phyloP scores from a whole-genome alignment of 2,113 vertebrate species.

The Noturus placidus region DNA sequence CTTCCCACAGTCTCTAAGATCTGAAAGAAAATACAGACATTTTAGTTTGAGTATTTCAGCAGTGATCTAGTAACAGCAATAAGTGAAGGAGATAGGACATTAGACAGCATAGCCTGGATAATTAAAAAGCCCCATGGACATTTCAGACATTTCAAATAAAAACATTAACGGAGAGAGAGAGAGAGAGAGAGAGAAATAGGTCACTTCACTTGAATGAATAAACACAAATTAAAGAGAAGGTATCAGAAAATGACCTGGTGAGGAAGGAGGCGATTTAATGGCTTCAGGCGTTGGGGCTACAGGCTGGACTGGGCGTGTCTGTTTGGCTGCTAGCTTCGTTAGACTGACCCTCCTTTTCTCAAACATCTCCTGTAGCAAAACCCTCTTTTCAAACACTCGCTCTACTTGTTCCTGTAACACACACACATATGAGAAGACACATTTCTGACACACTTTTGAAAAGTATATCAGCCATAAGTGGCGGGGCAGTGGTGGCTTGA shows the following conservation, averaged over 20 bases:
- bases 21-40: constrained; percentile 52
- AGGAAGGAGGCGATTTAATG: constrained; percentile 84
- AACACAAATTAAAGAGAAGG: neutral
- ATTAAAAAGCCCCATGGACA: neutral
- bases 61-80: neutral
- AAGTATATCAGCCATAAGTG: neutral
- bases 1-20: constrained; percentile 66
- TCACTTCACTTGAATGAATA: no score
- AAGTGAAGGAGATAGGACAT: neutral
- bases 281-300: constrained; percentile 94
- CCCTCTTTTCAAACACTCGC: constrained; percentile 88
- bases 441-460: neutral
- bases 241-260: constrained; percentile 73
- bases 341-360: constrained; percentile 90
- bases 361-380: constrained; percentile 92
- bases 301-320: constrained; percentile 91
- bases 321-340: constrained; percentile 95
- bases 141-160: neutral
- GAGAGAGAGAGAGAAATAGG: neutral
- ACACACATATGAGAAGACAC: neutral
- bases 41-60: neutral
- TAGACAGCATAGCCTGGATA: neutral
- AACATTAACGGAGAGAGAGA: neutral
- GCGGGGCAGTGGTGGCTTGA: no score
- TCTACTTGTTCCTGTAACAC: constrained; percentile 85